phyloP scores from a whole-genome alignment of 2,797 vertebrate genomes.

The Lagodon rhomboides region DNA sequence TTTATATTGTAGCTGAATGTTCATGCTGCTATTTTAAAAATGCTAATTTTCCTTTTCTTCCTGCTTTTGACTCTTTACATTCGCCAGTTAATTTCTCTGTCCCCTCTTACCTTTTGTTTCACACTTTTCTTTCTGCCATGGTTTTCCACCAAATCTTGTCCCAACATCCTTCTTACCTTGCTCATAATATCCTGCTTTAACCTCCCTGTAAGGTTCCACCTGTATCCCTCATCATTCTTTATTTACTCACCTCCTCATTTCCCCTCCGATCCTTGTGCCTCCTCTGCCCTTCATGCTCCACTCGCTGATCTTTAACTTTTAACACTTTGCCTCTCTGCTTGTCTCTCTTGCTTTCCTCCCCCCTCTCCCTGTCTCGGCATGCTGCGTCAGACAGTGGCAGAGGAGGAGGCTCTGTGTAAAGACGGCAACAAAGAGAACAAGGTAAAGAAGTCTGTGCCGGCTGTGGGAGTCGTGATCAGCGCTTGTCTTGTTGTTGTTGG shows the following conservation, averaged over 20 bases:
- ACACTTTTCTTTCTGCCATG: background rate
- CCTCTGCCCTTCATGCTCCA: background rate
- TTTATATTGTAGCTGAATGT: background rate
- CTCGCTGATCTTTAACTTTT: background rate
- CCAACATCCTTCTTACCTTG: background rate
- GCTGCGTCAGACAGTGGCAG: slow-evolving; percentile 77
- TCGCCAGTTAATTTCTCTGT: slow-evolving; percentile 7
- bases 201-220: background rate
- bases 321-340: slow-evolving; percentile 15
- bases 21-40: background rate
- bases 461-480: background rate
- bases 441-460: slow-evolving; percentile 66
- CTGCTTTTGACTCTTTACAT: slow-evolving; percentile 33
- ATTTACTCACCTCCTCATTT: background rate
- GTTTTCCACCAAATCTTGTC: background rate
- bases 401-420: slow-evolving; percentile 73
- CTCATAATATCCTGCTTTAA: background rate
- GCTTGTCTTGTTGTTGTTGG: background rate
- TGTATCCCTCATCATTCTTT: background rate
- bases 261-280: background rate
- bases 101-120: background rate
- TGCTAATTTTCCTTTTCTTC: slow-evolving; percentile 39
- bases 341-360: slow-evolving; percentile 1
- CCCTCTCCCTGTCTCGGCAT: slow-evolving; percentile 47
- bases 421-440: slow-evolving; percentile 80